Percentiles rank a stretch among this genome's conserved stretches.
Evolutionary conservation across 2,888 invertebrate species (phyloP).

Genomic region (Agriopis marginaria): DNA sequence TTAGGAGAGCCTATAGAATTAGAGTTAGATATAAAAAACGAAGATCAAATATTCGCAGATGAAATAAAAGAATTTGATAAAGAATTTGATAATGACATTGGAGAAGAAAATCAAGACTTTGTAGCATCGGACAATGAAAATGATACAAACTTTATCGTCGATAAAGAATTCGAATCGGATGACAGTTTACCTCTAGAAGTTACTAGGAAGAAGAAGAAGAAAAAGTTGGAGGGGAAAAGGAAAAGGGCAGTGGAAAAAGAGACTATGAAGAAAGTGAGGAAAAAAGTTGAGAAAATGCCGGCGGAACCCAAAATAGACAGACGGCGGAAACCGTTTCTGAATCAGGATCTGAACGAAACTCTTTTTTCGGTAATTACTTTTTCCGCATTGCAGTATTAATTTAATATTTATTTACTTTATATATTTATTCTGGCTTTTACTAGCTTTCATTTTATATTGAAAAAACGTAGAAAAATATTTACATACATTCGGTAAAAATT

Average conservation of each 20-base stretch:
- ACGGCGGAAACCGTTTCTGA: constrained; percentile 72
- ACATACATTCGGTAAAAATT: too few relatives aligned
- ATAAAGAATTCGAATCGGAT: constrained; percentile 41
- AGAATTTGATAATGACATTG: background rate
- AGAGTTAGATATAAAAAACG: constrained; percentile 21
- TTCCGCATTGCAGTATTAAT: too few relatives aligned
- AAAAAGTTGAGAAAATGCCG: constrained; percentile 25
- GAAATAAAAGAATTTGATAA: constrained; percentile 9
- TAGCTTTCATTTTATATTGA: too few relatives aligned
- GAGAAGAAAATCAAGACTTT: background rate
- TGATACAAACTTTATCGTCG: constrained; percentile 8
- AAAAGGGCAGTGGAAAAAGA: constrained; percentile 33
- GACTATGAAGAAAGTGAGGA: constrained; percentile 46
- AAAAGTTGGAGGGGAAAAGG: constrained; percentile 13
- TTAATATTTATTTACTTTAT: too few relatives aligned
- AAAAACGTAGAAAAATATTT: too few relatives aligned
- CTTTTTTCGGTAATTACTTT: constrained; percentile 65
- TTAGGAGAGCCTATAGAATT: background rate
- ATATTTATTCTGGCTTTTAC: too few relatives aligned
- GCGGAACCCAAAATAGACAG: constrained; percentile 45
- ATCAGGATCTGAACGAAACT: constrained; percentile 72
- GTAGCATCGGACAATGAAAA: constrained; percentile 1
- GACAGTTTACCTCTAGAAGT: constrained; percentile 48
- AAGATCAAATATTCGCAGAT: constrained; percentile 14
- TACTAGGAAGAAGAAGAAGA: constrained; percentile 54